Conservation (phyloP, 2,888 invertebrate genomes). For the Hydriomena furcata region DNA sequence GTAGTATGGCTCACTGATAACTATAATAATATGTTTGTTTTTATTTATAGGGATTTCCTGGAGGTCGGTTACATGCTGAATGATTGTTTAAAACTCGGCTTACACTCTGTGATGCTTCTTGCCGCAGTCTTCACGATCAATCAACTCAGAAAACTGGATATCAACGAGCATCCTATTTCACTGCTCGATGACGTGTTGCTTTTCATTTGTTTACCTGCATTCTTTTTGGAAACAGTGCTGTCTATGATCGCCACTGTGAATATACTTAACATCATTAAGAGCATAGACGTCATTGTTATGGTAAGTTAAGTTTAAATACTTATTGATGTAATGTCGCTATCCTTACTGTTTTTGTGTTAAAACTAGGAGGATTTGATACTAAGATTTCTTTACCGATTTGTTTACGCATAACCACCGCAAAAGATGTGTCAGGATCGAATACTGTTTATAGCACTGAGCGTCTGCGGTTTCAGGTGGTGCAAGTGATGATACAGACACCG, state of each 20-base stretch:
- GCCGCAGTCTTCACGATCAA: slow-evolving; percentile 84
- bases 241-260: slow-evolving; percentile 86
- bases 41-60: slow-evolving; percentile 69
- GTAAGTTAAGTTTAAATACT: slow-evolving; percentile 72
- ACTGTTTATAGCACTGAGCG: slow-evolving; percentile 3
- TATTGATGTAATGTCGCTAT: too few relatives aligned
- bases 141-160: slow-evolving; percentile 86
- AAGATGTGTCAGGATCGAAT: too few relatives aligned
- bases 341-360: too few relatives aligned
- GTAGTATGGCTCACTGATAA: too few relatives aligned
- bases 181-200: slow-evolving; percentile 87
- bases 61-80: slow-evolving; percentile 78
- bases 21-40: too few relatives aligned
- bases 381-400: too few relatives aligned
- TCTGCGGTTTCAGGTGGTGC: slow-evolving; percentile 79
- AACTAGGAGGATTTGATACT: too few relatives aligned
- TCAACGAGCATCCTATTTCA: slow-evolving; percentile 85
- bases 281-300: slow-evolving; percentile 81
- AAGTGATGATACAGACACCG: slow-evolving; percentile 89
- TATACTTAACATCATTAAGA: slow-evolving; percentile 74
- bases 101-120: slow-evolving; percentile 84
- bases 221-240: slow-evolving; percentile 87
- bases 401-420: too few relatives aligned
- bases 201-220: slow-evolving; percentile 88
- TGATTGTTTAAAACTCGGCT: slow-evolving; percentile 75